phyloP scores from a whole-genome alignment of 2,888 invertebrate species.

The Argynnis bischoffii region DNA sequence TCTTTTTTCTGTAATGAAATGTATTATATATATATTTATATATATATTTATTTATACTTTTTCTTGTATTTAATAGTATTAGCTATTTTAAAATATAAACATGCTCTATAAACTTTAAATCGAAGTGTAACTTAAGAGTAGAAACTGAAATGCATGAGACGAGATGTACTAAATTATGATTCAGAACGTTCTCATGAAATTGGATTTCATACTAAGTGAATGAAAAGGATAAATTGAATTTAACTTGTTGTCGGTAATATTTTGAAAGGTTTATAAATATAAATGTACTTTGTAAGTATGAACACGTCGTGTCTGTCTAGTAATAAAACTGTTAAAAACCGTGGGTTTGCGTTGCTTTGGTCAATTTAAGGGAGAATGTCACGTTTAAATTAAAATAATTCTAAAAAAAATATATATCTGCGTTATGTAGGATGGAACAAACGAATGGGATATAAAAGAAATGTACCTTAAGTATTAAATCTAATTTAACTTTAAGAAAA shows the following conservation, averaged over 20 bases:
- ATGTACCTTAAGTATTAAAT: too few relatives aligned
- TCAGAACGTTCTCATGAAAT: constrained; percentile 15
- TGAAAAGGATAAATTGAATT: constrained; percentile 12
- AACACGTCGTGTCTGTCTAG: too few relatives aligned
- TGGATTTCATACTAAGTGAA: constrained; percentile 10
- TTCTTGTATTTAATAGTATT: not conserved
- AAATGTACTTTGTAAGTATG: not conserved
- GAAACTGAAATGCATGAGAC: constrained; percentile 9
- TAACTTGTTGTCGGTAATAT: not conserved
- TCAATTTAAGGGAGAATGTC: too few relatives aligned
- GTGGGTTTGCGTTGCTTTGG: too few relatives aligned
- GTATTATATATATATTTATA: too few relatives aligned
- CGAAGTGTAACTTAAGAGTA: not conserved
- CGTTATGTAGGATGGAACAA: too few relatives aligned
- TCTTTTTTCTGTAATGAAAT: too few relatives aligned
- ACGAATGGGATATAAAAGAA: too few relatives aligned
- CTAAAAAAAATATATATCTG: too few relatives aligned
- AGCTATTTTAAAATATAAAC: not conserved
- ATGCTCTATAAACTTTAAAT: constrained; percentile 6
- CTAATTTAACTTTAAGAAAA: too few relatives aligned
- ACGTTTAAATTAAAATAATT: too few relatives aligned
- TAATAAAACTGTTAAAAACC: not conserved
- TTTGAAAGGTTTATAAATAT: not conserved
- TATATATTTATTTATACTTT: too few relatives aligned
- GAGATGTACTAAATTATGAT: constrained; percentile 17